Evolutionary conservation across 2,113 vertebrate genomes (phyloP).

Genomic region (Rutilus rutilus): DNA sequence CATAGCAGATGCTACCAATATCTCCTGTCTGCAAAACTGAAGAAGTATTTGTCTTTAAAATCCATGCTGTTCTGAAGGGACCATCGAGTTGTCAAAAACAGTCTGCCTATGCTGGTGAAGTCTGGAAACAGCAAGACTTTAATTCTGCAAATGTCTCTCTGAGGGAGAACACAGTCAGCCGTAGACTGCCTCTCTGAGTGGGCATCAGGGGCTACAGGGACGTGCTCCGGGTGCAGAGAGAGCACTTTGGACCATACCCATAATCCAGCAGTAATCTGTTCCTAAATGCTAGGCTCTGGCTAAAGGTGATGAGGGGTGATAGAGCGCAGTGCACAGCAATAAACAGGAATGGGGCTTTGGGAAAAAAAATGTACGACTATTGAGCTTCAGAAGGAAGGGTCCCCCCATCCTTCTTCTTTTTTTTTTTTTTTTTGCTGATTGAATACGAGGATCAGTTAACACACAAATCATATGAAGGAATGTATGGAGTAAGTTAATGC

Average conservation of each 20-base stretch:
- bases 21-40: background rate
- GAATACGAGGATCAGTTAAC: background rate
- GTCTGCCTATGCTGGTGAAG: conserved; percentile 27
- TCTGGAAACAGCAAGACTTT: conserved; percentile 42
- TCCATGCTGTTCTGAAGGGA: background rate
- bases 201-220: conserved; percentile 15
- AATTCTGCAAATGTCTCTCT: conserved; percentile 33
- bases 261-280: conserved; percentile 22
- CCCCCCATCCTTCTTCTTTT: background rate
- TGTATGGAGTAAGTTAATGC: background rate
- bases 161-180: conserved; percentile 19
- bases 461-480: background rate
- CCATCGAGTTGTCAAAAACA: conserved; percentile 36
- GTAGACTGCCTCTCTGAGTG: background rate
- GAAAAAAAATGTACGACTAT: background rate
- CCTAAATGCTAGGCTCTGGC: conserved; percentile 34
- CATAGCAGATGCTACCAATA: background rate
- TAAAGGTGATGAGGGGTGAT: conserved; percentile 16
- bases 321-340: background rate
- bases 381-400: background rate
- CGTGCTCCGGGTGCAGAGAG: conserved; percentile 42
- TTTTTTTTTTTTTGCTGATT: background rate
- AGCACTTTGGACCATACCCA: conserved; percentile 39
- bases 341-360: conserved; percentile 26
- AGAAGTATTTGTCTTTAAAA: conserved; percentile 28